Conservation (phyloP, 2,888 invertebrate species). For the Rhingia campestris region DNA sequence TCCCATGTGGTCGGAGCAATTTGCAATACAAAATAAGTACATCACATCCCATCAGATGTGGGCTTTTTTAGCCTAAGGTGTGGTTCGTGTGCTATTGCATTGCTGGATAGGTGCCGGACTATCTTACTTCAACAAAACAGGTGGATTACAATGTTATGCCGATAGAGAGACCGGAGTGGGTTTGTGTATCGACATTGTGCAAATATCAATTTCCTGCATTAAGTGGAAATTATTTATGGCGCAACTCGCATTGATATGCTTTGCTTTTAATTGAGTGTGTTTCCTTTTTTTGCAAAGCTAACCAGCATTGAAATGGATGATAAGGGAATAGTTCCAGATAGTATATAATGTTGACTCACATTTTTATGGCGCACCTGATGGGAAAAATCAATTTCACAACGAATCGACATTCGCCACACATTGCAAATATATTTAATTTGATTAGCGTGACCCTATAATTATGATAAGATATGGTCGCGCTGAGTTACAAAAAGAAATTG, state of each 20-base stretch:
- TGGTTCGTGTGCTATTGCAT: constrained; percentile 14
- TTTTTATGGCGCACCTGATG: background rate
- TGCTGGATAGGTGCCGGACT: background rate
- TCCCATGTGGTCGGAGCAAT: constrained; percentile 40
- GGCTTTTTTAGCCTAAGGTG: constrained; percentile 18
- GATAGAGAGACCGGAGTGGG: constrained; percentile 15
- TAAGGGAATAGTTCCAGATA: background rate
- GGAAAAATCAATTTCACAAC: constrained; percentile 12
- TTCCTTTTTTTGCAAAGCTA: background rate
- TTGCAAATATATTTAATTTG: background rate
- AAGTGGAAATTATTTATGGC: background rate
- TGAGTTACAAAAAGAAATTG: no score
- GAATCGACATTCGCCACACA: background rate
- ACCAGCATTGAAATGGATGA: background rate
- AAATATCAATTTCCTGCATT: constrained; percentile 25
- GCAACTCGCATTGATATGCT: background rate
- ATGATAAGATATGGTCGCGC: no score
- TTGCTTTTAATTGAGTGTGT: background rate
- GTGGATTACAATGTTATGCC: constrained; percentile 46
- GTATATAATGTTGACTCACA: background rate
- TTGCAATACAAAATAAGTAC: background rate
- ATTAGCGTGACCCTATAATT: background rate
- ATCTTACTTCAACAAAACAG: constrained; percentile 37
- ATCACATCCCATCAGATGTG: background rate
- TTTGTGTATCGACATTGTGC: constrained; percentile 15